These are phyloP conservation scores for Columba janthina DNA, from an alignment of 2,113 vertebrate genomes.

Conservation along the genomic window DNA sequence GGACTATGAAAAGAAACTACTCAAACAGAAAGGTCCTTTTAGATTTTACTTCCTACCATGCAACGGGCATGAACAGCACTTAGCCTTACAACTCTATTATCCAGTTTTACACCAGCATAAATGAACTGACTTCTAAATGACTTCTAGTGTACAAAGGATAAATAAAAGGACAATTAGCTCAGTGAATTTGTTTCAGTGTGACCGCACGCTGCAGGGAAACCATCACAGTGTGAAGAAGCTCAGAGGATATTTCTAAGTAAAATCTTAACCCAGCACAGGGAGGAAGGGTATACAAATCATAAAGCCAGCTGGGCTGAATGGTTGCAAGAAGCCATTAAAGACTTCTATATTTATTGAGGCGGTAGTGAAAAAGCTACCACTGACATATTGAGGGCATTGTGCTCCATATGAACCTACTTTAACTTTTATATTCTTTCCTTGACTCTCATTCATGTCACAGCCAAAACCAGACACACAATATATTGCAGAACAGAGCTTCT, in stretches of 20 bases:
- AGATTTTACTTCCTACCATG: background rate
- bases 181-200: background rate
- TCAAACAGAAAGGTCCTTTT: background rate
- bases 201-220: background rate
- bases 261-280: background rate
- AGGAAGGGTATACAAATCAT: background rate
- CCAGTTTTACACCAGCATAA: background rate
- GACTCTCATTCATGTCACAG: background rate
- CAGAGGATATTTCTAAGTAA: background rate
- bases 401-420: background rate
- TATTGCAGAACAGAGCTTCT: background rate
- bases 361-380: background rate
- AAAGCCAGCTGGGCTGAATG: background rate
- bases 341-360: slow-evolving; percentile 1
- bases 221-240: background rate
- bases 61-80: background rate
- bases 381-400: slow-evolving; percentile 2
- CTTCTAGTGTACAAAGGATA: slow-evolving; percentile 7
- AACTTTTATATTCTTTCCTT: slow-evolving; percentile 2
- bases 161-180: slow-evolving; percentile 31
- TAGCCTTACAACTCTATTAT: background rate
- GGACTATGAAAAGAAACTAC: background rate
- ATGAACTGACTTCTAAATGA: background rate
- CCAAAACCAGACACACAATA: background rate
- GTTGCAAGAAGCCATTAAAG: slow-evolving; percentile 11